A percentile compares a stretch with the other conserved stretches of the same genome.
Conservation (phyloP, 2,797 vertebrate species). For the Myiothlypis chrysogaster region DNA sequence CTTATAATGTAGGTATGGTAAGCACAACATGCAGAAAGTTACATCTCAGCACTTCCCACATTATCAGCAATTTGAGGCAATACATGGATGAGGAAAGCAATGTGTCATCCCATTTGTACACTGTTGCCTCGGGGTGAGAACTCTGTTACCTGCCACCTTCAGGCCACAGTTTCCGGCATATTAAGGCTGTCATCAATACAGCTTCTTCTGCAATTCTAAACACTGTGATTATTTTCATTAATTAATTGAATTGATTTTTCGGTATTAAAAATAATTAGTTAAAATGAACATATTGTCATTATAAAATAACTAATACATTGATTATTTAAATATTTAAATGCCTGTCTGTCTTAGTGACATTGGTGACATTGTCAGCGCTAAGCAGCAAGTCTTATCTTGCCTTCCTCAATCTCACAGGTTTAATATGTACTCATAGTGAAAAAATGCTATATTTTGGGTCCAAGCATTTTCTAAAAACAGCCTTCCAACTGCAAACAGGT, state of each 20-base stretch:
- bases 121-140: not conserved
- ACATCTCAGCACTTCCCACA: not conserved
- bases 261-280: not conserved
- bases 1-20: not conserved
- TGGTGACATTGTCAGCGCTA: not conserved
- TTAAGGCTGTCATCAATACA: not conserved
- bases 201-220: not conserved
- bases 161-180: fast-evolving
- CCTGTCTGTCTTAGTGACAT: not conserved
- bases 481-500: not conserved
- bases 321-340: not conserved
- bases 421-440: not conserved
- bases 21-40: not conserved
- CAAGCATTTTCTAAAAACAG: not conserved
- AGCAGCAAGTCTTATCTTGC: not conserved
- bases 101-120: not conserved
- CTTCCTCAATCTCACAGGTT: not conserved
- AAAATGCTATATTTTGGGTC: not conserved
- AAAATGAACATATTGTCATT: not conserved
- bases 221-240: not conserved
- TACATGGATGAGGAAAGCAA: not conserved
- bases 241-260: not conserved
- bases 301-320: not conserved
- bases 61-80: not conserved
- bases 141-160: not conserved